Percentiles rank a stretch among this genome's conserved stretches.
phyloP scores from a whole-genome alignment of 2,113 vertebrate genomes.

The Bubo blakistoni region DNA sequence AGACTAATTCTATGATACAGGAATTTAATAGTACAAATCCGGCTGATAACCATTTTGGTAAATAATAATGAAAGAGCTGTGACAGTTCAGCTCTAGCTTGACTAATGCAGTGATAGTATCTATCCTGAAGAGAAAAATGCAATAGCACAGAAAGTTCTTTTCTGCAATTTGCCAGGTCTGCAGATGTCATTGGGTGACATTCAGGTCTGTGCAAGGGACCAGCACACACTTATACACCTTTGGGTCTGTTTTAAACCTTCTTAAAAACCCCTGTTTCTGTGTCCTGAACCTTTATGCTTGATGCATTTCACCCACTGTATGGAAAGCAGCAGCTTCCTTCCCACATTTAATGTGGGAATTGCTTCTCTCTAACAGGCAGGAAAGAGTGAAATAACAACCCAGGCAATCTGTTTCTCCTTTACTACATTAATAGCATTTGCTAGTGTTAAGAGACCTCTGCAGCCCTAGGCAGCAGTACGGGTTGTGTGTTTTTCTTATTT shows the following conservation, averaged over 20 bases:
- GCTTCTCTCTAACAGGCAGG: neutral
- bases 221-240: neutral
- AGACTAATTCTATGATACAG: neutral
- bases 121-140: neutral
- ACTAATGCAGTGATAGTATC: neutral
- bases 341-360: neutral
- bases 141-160: neutral
- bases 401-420: neutral
- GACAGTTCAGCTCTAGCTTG: neutral
- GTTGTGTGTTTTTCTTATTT: neutral
- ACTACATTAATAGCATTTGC: neutral
- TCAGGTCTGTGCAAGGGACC: neutral
- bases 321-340: neutral
- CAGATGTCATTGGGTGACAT: neutral
- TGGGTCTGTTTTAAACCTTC: neutral
- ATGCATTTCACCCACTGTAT: neutral
- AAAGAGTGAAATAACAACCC: neutral
- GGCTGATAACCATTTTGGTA: neutral
- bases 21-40: neutral
- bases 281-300: neutral
- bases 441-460: neutral
- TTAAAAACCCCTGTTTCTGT: neutral
- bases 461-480: neutral
- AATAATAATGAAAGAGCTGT: conserved; percentile 13
- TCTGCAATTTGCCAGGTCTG: neutral